A percentile compares a stretch with the other conserved stretches of the same genome.
Conservation (phyloP, 2,113 vertebrate species). For the Etia nguti region DNA sequence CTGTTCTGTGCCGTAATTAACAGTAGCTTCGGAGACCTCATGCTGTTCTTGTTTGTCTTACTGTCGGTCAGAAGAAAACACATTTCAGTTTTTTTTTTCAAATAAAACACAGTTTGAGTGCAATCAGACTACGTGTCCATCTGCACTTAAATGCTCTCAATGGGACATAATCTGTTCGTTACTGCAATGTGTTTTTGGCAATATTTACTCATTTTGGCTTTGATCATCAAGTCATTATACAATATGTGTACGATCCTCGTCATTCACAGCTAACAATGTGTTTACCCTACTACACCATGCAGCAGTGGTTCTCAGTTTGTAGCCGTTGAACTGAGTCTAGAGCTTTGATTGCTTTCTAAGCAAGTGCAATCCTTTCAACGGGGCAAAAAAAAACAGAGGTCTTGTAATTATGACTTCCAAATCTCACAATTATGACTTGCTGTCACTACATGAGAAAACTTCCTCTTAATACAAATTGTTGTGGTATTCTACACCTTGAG, state of each 20-base stretch:
- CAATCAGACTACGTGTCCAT: neutral
- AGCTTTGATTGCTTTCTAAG: neutral
- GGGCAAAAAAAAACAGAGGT: neutral
- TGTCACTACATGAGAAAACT: neutral
- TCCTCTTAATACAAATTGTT: neutral
- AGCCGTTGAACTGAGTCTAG: neutral
- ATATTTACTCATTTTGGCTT: neutral
- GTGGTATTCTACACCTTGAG: neutral
- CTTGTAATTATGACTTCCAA: neutral
- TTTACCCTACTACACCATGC: neutral
- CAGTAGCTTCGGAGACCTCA: neutral
- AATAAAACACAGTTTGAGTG: neutral
- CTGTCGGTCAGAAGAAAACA: neutral
- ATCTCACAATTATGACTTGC: neutral
- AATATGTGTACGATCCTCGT: neutral
- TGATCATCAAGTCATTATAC: neutral
- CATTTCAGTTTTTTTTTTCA: neutral
- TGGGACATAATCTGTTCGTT: neutral
- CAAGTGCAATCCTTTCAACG: neutral
- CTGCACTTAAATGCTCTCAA: neutral
- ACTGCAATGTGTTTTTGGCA: neutral
- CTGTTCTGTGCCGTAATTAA: neutral
- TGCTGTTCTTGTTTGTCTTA: conserved; percentile 12
- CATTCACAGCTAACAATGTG: neutral
- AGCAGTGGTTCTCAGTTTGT: neutral